Evolutionary conservation across 2,888 invertebrate genomes (phyloP).

Genomic region (Mesoligia furuncula): DNA sequence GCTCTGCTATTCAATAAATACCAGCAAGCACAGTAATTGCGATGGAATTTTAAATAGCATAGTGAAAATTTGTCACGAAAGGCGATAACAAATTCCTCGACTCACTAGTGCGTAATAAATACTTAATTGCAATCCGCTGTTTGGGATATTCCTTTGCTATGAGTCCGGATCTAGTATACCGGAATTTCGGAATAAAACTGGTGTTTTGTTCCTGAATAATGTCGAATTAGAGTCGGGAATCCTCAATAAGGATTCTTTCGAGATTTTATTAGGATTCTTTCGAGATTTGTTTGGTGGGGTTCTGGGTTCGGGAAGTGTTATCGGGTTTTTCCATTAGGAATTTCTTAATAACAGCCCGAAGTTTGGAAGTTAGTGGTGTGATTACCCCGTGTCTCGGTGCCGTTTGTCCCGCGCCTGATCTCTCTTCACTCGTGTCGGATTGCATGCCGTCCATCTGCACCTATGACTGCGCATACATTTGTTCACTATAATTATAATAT

Average conservation of each 20-base stretch:
- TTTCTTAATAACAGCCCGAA: neutral
- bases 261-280: neutral
- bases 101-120: slow-evolving; percentile 30
- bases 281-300: neutral
- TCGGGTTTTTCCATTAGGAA: neutral
- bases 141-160: slow-evolving; percentile 25
- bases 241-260: neutral
- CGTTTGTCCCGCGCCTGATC: neutral
- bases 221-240: neutral
- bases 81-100: slow-evolving; percentile 18
- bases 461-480: neutral
- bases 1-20: neutral
- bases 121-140: slow-evolving; percentile 53
- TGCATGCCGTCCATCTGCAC: neutral
- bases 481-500: neutral
- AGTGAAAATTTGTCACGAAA: slow-evolving; percentile 18
- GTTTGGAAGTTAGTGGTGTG: too few species aligned
- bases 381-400: too few species aligned
- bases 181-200: slow-evolving; percentile 24
- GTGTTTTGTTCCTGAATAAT: neutral
- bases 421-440: neutral
- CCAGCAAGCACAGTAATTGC: neutral
- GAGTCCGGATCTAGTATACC: slow-evolving; percentile 1
- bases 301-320: neutral
- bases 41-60: slow-evolving; percentile 14